Conservation (phyloP, 2,888 invertebrate species). For the Prenolepis imparis region DNA sequence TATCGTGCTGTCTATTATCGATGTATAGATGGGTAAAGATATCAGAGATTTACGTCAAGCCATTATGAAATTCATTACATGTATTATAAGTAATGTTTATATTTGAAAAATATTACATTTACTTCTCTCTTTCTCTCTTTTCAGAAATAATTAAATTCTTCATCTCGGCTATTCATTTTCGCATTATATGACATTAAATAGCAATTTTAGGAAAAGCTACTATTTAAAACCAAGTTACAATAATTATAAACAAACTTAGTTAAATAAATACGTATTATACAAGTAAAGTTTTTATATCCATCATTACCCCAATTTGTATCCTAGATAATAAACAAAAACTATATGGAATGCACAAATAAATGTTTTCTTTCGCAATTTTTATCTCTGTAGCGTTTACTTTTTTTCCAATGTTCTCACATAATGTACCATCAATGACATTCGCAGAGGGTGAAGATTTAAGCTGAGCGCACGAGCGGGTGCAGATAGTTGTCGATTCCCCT, state of each 20-base stretch:
- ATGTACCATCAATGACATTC: constrained; percentile 21
- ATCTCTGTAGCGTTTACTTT: background rate
- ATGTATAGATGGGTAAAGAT: background rate
- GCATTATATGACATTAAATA: background rate
- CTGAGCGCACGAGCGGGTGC: constrained; percentile 38
- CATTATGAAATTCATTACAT: background rate
- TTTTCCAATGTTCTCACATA: background rate
- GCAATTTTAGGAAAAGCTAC: background rate
- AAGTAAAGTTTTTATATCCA: background rate
- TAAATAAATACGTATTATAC: background rate
- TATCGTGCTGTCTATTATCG: background rate
- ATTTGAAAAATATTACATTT: background rate
- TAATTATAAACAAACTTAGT: background rate
- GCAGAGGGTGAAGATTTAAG: constrained; percentile 20
- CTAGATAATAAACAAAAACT: background rate
- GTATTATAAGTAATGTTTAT: background rate
- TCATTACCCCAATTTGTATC: background rate
- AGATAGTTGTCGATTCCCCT: constrained; percentile 53
- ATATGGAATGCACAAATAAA: background rate
- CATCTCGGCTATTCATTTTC: background rate
- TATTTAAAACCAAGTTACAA: background rate
- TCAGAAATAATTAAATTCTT: background rate
- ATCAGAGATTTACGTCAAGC: background rate
- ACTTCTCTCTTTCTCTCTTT: background rate
- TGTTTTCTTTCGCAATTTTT: background rate